phyloP scores from a whole-genome alignment of 2,797 vertebrate genomes.

The Poeciliopsis turneri region DNA sequence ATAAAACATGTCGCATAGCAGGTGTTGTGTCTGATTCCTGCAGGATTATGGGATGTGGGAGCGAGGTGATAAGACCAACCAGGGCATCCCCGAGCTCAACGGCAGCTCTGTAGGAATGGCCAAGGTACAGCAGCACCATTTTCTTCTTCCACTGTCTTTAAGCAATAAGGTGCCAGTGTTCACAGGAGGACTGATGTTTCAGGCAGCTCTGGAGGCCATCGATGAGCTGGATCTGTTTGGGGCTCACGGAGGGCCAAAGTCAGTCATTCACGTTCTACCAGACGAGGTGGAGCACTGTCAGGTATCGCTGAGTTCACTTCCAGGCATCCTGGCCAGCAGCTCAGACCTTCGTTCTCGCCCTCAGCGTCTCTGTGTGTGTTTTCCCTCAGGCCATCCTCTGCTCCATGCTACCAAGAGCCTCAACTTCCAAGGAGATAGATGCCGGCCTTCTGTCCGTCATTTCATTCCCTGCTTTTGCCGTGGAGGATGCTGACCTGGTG shows the following conservation, averaged over 20 bases:
- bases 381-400: slow-evolving; percentile 91
- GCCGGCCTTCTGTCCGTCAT: slow-evolving; percentile 96
- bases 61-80: slow-evolving; percentile 98
- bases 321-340: background rate
- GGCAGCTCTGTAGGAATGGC: slow-evolving; percentile 98
- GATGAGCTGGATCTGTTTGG: slow-evolving; percentile 98
- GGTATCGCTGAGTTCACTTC: slow-evolving; percentile 73
- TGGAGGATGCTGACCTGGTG: slow-evolving; percentile 93
- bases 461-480: slow-evolving; percentile 97
- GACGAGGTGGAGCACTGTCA: slow-evolving; percentile 98
- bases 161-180: background rate
- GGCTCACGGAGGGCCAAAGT: slow-evolving; percentile 92
- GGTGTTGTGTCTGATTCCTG: background rate
- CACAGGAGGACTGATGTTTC: slow-evolving; percentile 16
- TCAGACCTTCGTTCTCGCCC: background rate
- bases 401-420: slow-evolving; percentile 97
- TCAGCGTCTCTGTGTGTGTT: slow-evolving; percentile 20
- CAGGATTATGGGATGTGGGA: slow-evolving; percentile 99
- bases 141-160: background rate
- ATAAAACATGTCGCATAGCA: background rate
- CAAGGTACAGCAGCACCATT: slow-evolving; percentile 83
- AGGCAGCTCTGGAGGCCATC: slow-evolving; percentile 98
- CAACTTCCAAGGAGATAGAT: slow-evolving; percentile 98
- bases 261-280: slow-evolving; percentile 96
- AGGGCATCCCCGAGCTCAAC: slow-evolving; percentile 96